Percentiles rank a stretch among this genome's conserved stretches.
Evolutionary conservation across 1,140 invertebrate species (phyloP).

Genomic region (Chironomus striatipennis): DNA sequence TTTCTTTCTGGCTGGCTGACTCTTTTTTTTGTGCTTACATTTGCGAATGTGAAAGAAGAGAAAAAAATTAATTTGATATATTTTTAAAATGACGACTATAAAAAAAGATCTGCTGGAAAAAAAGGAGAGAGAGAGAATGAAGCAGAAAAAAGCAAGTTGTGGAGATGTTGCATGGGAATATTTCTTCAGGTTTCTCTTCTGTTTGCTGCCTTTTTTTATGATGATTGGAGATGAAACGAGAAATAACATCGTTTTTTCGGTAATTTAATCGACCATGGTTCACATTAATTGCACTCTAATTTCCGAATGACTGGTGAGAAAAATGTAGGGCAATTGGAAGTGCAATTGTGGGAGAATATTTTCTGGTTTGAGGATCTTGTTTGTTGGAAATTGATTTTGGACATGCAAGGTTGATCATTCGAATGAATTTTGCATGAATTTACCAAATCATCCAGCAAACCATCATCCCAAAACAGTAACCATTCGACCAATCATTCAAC

Average conservation of each 20-base stretch:
- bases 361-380: neutral
- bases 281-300: no score
- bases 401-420: no score
- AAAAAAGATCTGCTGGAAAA: neutral
- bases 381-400: no score
- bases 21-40: neutral
- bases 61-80: constrained; percentile 5
- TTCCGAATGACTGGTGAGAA: no score
- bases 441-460: no score
- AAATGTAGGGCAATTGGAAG: no score
- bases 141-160: neutral
- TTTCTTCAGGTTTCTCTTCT: neutral
- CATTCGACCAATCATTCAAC: neutral
- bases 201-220: no score
- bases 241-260: no score
- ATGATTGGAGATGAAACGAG: no score
- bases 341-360: neutral
- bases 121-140: neutral
- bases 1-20: no score
- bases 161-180: constrained; percentile 3
- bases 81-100: constrained; percentile 14
- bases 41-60: neutral
- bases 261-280: no score
- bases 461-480: neutral
- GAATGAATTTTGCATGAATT: no score